Conservation (phyloP, 2,113 vertebrate species). For the Aix galericulata region DNA sequence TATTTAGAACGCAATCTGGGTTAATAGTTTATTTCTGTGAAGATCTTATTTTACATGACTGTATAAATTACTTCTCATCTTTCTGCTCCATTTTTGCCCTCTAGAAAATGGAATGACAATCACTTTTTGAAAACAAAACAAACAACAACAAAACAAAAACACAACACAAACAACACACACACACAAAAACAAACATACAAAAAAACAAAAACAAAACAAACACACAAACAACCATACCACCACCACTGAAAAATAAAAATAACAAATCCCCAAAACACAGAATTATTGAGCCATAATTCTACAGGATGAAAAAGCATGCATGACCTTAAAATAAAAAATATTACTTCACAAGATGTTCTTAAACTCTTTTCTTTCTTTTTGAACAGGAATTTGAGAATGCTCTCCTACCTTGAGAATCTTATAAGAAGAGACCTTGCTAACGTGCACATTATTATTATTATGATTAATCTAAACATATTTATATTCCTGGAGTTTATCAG, state of each 20-base stretch:
- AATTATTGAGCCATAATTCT: neutral
- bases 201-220: too few species aligned
- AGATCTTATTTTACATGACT: neutral
- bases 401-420: neutral
- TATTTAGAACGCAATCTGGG: neutral
- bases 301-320: neutral
- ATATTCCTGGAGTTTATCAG: neutral
- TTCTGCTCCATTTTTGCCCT: neutral
- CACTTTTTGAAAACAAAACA: neutral
- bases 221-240: too few species aligned
- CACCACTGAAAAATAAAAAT: too few species aligned
- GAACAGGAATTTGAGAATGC: neutral
- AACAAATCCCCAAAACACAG: too few species aligned
- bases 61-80: neutral
- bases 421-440: neutral
- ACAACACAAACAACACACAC: too few species aligned
- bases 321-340: neutral
- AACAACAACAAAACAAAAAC: neutral
- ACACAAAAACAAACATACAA: too few species aligned
- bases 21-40: slow-evolving; percentile 7
- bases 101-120: neutral
- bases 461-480: neutral
- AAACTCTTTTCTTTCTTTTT: neutral
- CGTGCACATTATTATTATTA: neutral
- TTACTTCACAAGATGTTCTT: neutral